A percentile compares a stretch with the other conserved stretches of the same genome.
Conservation (phyloP, 2,888 invertebrate genomes). For the Amaurobius ferox region DNA sequence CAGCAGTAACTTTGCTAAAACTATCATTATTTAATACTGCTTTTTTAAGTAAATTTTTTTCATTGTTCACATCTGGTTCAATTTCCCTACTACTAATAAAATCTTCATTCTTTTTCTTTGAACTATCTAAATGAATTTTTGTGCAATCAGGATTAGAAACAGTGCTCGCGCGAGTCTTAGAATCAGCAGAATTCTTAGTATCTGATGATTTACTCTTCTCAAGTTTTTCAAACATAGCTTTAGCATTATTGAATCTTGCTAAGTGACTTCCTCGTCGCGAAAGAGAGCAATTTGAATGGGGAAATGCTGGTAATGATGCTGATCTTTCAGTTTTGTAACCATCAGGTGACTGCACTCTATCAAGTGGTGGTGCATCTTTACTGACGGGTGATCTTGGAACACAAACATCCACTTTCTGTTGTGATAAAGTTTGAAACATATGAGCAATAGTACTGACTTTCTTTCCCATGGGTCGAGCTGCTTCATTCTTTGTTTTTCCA, state of each 20-base stretch:
- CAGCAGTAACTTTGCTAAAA: slow-evolving; percentile 29
- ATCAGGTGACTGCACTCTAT: slow-evolving; percentile 52
- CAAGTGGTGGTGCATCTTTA: slow-evolving; percentile 46
- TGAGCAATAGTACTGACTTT: slow-evolving; percentile 75
- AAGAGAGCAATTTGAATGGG: slow-evolving; percentile 59
- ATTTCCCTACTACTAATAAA: not conserved
- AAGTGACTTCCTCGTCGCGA: slow-evolving; percentile 74
- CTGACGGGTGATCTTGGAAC: slow-evolving; percentile 50
- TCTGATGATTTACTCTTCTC: slow-evolving; percentile 78
- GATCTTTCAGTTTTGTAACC: slow-evolving; percentile 59
- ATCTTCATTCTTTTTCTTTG: slow-evolving; percentile 14
- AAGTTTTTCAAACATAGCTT: slow-evolving; percentile 93
- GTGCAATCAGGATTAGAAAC: slow-evolving; percentile 17
- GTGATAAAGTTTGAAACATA: slow-evolving; percentile 74
- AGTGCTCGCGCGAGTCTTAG: slow-evolving; percentile 37
- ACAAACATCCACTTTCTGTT: slow-evolving; percentile 60
- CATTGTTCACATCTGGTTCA: not conserved
- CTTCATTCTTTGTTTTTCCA: slow-evolving; percentile 39
- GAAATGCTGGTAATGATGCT: slow-evolving; percentile 49
- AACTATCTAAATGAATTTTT: not conserved
- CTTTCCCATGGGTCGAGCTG: slow-evolving; percentile 72
- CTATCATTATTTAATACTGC: slow-evolving; percentile 14
- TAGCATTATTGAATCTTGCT: slow-evolving; percentile 84
- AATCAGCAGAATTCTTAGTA: slow-evolving; percentile 39
- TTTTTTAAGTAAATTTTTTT: slow-evolving; percentile 18